phyloP scores from a whole-genome alignment of 2,113 vertebrate genomes.

The Saguinus midas region DNA sequence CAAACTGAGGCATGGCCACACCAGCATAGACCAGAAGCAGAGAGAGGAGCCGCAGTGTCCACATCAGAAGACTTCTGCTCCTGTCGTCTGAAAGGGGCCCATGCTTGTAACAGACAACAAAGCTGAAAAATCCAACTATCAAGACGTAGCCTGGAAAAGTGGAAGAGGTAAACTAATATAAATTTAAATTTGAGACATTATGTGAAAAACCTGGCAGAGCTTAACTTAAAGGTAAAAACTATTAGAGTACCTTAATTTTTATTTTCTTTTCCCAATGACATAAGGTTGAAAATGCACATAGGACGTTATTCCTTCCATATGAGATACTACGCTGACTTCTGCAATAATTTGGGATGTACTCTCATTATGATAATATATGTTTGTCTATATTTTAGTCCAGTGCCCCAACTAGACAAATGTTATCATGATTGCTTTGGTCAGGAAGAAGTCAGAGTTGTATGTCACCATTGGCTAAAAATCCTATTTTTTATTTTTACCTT shows the following conservation, averaged over 20 bases:
- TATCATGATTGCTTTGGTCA: background rate
- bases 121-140: slow-evolving; percentile 80
- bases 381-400: background rate
- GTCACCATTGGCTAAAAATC: background rate
- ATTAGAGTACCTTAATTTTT: background rate
- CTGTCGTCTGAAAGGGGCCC: slow-evolving; percentile 79
- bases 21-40: slow-evolving; percentile 84
- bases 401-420: background rate
- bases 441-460: background rate
- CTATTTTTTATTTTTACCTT: background rate
- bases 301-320: background rate
- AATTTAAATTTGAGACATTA: background rate
- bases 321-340: background rate
- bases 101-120: slow-evolving; percentile 83
- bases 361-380: background rate
- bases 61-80: slow-evolving; percentile 78
- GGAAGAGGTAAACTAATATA: background rate
- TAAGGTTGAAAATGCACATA: background rate
- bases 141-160: slow-evolving; percentile 83
- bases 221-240: background rate
- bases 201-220: background rate
- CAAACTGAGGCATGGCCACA: slow-evolving; percentile 77
- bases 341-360: background rate
- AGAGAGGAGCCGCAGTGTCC: slow-evolving; percentile 78
- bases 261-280: background rate